These are phyloP conservation scores for Sebastes oblongus DNA, from an alignment of 2,797 vertebrate species.

Conservation along the genomic window DNA sequence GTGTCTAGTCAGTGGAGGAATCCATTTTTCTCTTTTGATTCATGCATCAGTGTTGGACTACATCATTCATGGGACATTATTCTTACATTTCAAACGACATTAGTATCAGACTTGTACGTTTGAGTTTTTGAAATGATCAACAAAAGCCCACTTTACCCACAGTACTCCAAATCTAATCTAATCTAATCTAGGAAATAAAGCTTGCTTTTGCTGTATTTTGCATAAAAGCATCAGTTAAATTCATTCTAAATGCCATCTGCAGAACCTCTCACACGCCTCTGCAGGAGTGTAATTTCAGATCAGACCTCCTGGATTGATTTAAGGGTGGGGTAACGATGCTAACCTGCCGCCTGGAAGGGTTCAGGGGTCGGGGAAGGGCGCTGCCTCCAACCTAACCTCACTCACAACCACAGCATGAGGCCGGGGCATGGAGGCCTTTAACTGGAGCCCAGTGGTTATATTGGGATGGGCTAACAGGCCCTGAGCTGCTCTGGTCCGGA, in stretches of 20 bases:
- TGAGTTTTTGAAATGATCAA: not conserved
- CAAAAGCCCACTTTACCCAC: not conserved
- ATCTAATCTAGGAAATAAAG: not conserved
- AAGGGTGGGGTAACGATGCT: slow-evolving; percentile 13
- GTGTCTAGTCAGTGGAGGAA: not conserved
- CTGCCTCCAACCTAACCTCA: slow-evolving; percentile 17
- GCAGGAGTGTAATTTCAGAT: slow-evolving; percentile 6
- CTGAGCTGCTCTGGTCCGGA: not conserved
- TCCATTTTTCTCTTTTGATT: not conserved
- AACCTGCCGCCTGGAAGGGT: not conserved
- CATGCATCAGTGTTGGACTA: not conserved
- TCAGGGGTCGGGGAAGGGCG: slow-evolving; percentile 11
- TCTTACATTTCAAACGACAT: not conserved
- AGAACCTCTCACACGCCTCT: not conserved
- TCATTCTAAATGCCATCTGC: not conserved
- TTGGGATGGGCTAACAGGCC: not conserved
- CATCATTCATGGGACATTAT: not conserved
- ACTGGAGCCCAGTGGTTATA: slow-evolving; percentile 21
- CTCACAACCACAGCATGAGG: slow-evolving; percentile 14
- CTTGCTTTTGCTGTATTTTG: not conserved
- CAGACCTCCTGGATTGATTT: slow-evolving; percentile 11
- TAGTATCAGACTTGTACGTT: not conserved
- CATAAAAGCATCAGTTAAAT: not conserved
- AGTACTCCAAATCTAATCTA: not conserved
- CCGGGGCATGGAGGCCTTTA: not conserved